Percentiles rank a stretch among this genome's conserved stretches.
phyloP scores from a whole-genome alignment of 2,113 vertebrate genomes.

The Lepus americanus region DNA sequence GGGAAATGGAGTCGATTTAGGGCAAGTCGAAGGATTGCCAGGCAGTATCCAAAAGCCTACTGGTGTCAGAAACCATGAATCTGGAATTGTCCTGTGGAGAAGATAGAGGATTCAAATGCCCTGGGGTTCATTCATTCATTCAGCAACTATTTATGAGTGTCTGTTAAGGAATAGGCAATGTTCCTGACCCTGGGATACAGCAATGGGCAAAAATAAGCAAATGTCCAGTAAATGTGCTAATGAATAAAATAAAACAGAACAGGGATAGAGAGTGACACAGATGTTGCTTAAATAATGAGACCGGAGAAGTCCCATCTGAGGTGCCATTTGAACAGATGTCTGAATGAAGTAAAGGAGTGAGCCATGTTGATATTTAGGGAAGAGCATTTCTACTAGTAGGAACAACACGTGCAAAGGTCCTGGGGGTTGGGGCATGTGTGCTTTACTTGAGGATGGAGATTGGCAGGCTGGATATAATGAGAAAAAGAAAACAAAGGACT shows the following conservation, averaged over 20 bases:
- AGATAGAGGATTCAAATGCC: slow-evolving; percentile 35
- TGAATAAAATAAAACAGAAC: slow-evolving; percentile 9
- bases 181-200: slow-evolving; percentile 13
- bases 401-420: neutral
- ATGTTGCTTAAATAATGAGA: neutral
- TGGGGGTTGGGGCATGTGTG: neutral
- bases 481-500: neutral
- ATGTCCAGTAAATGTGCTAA: slow-evolving; percentile 14
- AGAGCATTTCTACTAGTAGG: neutral
- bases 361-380: neutral
- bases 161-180: neutral
- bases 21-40: slow-evolving; percentile 4
- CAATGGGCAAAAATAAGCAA: slow-evolving; percentile 22
- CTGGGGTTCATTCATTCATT: slow-evolving; percentile 6
- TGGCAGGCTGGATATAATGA: neutral
- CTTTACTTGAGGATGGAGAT: neutral
- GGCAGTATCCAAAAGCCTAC: neutral
- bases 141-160: neutral
- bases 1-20: neutral
- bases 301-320: neutral
- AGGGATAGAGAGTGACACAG: neutral
- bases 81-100: slow-evolving; percentile 6
- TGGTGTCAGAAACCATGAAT: neutral
- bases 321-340: neutral
- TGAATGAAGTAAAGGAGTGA: slow-evolving; percentile 10